Evolutionary conservation across 2,888 invertebrate species (phyloP).

Genomic region (Colostygia pectinataria): DNA sequence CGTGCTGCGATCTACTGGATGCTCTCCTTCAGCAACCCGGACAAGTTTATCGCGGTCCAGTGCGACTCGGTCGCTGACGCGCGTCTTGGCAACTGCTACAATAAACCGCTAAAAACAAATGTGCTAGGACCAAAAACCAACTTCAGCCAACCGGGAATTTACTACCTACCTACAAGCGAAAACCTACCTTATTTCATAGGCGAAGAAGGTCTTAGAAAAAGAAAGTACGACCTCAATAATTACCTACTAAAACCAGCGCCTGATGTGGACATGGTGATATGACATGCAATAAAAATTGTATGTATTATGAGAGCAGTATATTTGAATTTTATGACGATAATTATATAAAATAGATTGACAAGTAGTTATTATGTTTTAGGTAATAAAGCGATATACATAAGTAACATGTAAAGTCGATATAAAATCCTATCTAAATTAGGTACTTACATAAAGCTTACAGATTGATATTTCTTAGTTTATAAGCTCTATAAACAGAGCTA

Average conservation of each 20-base stretch:
- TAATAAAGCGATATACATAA: slow-evolving; percentile 35
- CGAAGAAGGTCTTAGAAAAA: slow-evolving; percentile 49
- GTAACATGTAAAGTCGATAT: slow-evolving; percentile 21
- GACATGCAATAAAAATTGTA: slow-evolving; percentile 41
- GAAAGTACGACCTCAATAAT: slow-evolving; percentile 51
- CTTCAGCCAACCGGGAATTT: slow-evolving; percentile 63
- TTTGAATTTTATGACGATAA: slow-evolving; percentile 53
- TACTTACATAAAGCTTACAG: slow-evolving; percentile 24
- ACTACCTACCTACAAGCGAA: slow-evolving; percentile 62
- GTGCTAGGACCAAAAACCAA: slow-evolving; percentile 63
- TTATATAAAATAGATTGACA: slow-evolving; percentile 61
- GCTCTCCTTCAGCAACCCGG: slow-evolving; percentile 49
- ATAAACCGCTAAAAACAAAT: slow-evolving; percentile 45
- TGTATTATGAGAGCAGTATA: slow-evolving; percentile 53
- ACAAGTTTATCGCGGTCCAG: slow-evolving; percentile 59
- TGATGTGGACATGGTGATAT: slow-evolving; percentile 58
- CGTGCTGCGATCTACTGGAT: slow-evolving; percentile 64
- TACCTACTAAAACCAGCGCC: slow-evolving; percentile 57
- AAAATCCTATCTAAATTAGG: slow-evolving; percentile 26
- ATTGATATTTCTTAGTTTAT: slow-evolving; percentile 21
- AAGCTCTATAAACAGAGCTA: slow-evolving; percentile 24
- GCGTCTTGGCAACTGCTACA: slow-evolving; percentile 61
- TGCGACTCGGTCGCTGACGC: slow-evolving; percentile 58
- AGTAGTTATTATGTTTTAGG: slow-evolving; percentile 58
- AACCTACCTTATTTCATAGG: slow-evolving; percentile 58